Conservation (phyloP, 2,797 vertebrate species). For the Cetoscarus ocellatus region DNA sequence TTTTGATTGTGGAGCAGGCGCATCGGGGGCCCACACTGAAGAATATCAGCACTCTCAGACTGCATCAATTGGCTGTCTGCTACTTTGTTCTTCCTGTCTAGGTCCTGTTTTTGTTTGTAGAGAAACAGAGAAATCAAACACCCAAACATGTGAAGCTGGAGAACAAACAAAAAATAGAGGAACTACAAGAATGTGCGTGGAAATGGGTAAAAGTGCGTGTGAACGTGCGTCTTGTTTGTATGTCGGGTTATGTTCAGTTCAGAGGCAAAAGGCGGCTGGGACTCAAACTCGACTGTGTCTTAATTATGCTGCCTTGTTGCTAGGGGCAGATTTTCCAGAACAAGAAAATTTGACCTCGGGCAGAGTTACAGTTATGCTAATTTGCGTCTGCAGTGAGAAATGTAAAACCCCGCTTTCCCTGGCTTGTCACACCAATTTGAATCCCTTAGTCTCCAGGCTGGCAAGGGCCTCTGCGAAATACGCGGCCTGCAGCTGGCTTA, state of each 20-base stretch:
- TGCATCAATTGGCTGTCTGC: conserved; percentile 40
- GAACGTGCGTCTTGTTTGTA: conserved; percentile 19
- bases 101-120: conserved; percentile 4
- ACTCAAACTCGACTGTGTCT: conserved; percentile 47
- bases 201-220: conserved; percentile 18
- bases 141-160: background rate
- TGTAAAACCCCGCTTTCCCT: conserved; percentile 57
- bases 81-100: conserved; percentile 20
- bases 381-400: conserved; percentile 61
- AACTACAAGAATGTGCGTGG: conserved; percentile 2
- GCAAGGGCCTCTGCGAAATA: conserved; percentile 40
- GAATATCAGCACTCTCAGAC: conserved; percentile 27
- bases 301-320: conserved; percentile 65
- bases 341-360: conserved; percentile 66
- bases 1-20: conserved; percentile 32
- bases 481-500: conserved; percentile 37
- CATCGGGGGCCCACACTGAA: conserved; percentile 27
- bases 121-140: conserved; percentile 6
- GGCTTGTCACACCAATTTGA: conserved; percentile 62
- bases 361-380: conserved; percentile 73
- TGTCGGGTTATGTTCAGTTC: conserved; percentile 46
- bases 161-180: background rate
- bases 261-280: conserved; percentile 59
- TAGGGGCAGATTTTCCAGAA: conserved; percentile 68
- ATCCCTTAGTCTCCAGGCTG: conserved; percentile 47